These are phyloP conservation scores for Cheilosia soror DNA, from an alignment of 2,888 invertebrate species.

Conservation along the genomic window DNA sequence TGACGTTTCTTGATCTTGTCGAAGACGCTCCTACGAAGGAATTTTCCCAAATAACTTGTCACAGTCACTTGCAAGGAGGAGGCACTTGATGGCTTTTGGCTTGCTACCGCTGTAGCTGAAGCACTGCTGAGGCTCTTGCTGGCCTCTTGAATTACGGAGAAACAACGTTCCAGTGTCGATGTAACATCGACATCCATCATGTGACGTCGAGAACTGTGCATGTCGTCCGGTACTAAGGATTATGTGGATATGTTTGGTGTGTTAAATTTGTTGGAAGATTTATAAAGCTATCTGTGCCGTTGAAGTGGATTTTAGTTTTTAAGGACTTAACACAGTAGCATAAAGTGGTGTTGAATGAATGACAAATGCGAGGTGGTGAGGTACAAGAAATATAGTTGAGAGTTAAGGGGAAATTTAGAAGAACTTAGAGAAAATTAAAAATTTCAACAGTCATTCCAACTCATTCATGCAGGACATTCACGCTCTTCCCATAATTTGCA, in stretches of 20 bases:
- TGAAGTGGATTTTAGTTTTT: slow-evolving; percentile 42
- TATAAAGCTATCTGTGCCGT: slow-evolving; percentile 54
- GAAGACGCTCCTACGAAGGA: slow-evolving; percentile 89
- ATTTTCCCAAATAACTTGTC: slow-evolving; percentile 88
- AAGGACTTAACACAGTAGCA: slow-evolving; percentile 20
- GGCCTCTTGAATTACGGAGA: slow-evolving; percentile 87
- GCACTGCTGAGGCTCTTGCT: slow-evolving; percentile 80
- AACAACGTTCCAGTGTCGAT: slow-evolving; percentile 91
- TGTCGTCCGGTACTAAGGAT: slow-evolving; percentile 89
- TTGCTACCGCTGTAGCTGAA: slow-evolving; percentile 79
- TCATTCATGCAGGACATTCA: too few relatives aligned
- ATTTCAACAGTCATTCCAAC: neutral
- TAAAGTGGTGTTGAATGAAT: slow-evolving; percentile 30
- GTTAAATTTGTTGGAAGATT: slow-evolving; percentile 27
- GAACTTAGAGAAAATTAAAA: neutral
- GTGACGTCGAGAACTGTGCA: slow-evolving; percentile 89
- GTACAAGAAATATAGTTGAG: neutral
- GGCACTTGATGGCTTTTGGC: slow-evolving; percentile 85
- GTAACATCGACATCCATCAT: slow-evolving; percentile 89
- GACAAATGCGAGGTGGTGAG: slow-evolving; percentile 36
- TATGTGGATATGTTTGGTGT: slow-evolving; percentile 27
- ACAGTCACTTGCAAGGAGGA: slow-evolving; percentile 85
- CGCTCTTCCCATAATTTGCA: too few relatives aligned
- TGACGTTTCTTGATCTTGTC: slow-evolving; percentile 90
- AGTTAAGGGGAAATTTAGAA: neutral